Percentiles rank a stretch among this genome's conserved stretches.
phyloP scores from a whole-genome alignment of 1,140 invertebrate genomes.

The fruit fly (Drosophila melanogaster) region Release_6_plus_ISO1_MT NC_004354.4:2440501-2441000 shows the following conservation, averaged over 20 bases:
- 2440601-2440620: slow-evolving; percentile 10
- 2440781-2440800: no score
- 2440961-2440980: slow-evolving; percentile 24
- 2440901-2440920: background rate
- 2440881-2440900: background rate
- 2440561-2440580: slow-evolving; percentile 3
- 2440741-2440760: no score
- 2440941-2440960: slow-evolving; percentile 35
- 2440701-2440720: no score
- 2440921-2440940: slow-evolving; percentile 26
- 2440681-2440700: background rate
- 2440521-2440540: background rate
- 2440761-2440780: no score
- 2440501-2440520: slow-evolving; percentile 14
- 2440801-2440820: no score
- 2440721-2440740: no score
- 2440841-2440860: no score
- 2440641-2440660: slow-evolving; percentile 2
- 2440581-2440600: slow-evolving; percentile 26
- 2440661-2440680: slow-evolving; percentile 18
- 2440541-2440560: background rate
- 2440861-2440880: no score
- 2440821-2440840: no score
- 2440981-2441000: slow-evolving; percentile 42
- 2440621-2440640: background rate